These are phyloP conservation scores for Melieria picta DNA, from an alignment of 2,888 invertebrate genomes.

Conservation along the genomic window DNA sequence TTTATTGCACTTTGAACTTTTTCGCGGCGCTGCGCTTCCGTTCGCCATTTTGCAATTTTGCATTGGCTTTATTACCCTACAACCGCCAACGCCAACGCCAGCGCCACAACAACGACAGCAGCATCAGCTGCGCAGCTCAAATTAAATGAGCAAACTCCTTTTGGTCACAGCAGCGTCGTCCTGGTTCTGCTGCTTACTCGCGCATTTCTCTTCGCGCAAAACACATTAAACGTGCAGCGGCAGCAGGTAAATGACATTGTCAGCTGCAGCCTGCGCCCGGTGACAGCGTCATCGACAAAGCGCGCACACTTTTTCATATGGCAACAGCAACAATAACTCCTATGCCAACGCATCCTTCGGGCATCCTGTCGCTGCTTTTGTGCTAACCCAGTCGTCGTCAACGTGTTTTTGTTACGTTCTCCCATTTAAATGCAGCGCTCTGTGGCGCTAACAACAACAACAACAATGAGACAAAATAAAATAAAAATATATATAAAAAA, in stretches of 20 bases:
- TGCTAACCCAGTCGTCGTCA: neutral
- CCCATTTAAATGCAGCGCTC: no score
- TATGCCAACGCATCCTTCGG: neutral
- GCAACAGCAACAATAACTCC: neutral
- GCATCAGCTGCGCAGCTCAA: no score
- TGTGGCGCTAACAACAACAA: no score
- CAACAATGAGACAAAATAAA: no score
- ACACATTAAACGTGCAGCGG: neutral
- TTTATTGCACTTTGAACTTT: conserved; percentile 55
- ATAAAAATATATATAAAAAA: no score
- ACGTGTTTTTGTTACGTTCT: conserved; percentile 13
- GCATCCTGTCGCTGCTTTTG: conserved; percentile 24
- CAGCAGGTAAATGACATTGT: conserved; percentile 31
- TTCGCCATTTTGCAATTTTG: conserved; percentile 7
- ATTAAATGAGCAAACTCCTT: no score
- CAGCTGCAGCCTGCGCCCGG: neutral
- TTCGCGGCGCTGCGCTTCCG: neutral
- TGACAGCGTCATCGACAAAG: neutral
- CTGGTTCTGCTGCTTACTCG: neutral
- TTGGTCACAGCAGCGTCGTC: no score
- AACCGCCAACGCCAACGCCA: no score
- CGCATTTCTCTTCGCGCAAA: no score
- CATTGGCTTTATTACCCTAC: conserved; percentile 3
- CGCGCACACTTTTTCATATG: no score
- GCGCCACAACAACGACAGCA: no score